These are phyloP conservation scores for Anthonomus grandis DNA, from an alignment of 1,140 invertebrate genomes.

Conservation along the genomic window DNA sequence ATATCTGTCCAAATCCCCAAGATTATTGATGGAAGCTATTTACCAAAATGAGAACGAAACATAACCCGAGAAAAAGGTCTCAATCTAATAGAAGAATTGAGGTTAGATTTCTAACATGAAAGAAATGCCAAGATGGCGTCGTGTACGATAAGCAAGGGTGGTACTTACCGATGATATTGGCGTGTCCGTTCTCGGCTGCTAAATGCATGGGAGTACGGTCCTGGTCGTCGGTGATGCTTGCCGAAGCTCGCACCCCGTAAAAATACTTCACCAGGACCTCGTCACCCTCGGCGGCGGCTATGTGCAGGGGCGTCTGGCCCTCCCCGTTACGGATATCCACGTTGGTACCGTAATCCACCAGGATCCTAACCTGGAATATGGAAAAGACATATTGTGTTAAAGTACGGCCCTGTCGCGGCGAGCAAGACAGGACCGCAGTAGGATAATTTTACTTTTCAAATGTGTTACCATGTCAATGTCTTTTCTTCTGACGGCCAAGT, in stretches of 20 bases:
- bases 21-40: too few relatives aligned
- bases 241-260: slow-evolving; percentile 88
- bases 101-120: too few relatives aligned
- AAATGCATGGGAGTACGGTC: slow-evolving; percentile 96
- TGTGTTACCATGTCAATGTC: slow-evolving; percentile 81
- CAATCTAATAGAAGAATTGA: too few relatives aligned
- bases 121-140: background rate
- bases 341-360: slow-evolving; percentile 87
- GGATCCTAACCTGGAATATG: slow-evolving; percentile 60
- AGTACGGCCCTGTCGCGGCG: too few relatives aligned
- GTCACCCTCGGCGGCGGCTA: slow-evolving; percentile 93
- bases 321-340: slow-evolving; percentile 89
- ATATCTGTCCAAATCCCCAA: too few relatives aligned
- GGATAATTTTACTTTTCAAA: background rate
- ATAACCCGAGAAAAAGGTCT: too few relatives aligned
- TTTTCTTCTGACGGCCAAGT: slow-evolving; percentile 81
- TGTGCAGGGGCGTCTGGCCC: slow-evolving; percentile 90
- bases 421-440: too few relatives aligned
- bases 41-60: too few relatives aligned
- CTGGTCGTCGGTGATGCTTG: slow-evolving; percentile 90
- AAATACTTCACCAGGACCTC: slow-evolving; percentile 93
- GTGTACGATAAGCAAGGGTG: background rate
- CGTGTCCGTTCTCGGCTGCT: slow-evolving; percentile 95
- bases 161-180: slow-evolving; percentile 68
- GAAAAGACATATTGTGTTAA: too few relatives aligned